Conservation (phyloP, 2,797 vertebrate species). For the Poecilia velifera region DNA sequence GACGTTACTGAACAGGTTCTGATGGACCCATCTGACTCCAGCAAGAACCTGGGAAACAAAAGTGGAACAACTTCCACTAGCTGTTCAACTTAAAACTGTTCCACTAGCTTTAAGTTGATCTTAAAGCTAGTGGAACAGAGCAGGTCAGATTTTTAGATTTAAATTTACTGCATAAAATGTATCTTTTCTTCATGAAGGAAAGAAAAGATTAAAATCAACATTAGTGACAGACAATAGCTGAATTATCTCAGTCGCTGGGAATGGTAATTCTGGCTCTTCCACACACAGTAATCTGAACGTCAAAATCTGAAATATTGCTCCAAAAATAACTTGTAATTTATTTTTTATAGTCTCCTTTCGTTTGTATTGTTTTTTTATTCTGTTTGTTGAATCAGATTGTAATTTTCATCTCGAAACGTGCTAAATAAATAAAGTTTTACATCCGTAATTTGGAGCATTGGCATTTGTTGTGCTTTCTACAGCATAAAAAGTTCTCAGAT, state of each 20-base stretch:
- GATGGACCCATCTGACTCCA: constrained; percentile 40
- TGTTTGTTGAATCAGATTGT: neutral
- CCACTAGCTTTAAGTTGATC: neutral
- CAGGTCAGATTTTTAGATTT: neutral
- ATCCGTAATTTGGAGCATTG: neutral
- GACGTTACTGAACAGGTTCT: constrained; percentile 34
- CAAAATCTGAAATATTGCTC: neutral
- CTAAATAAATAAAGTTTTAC: neutral
- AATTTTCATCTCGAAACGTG: neutral
- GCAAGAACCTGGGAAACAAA: neutral
- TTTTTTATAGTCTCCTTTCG: neutral
- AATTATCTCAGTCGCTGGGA: neutral
- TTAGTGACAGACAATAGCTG: neutral
- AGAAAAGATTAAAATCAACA: neutral
- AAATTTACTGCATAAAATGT: neutral
- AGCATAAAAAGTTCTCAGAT: neutral
- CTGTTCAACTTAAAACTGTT: too few species aligned
- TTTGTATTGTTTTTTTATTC: neutral
- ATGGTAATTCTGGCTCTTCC: neutral
- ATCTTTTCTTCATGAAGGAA: neutral
- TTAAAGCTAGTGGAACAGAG: neutral
- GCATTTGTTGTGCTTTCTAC: neutral
- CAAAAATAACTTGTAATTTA: neutral
- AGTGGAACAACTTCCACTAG: too few species aligned
- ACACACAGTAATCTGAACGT: neutral